Percentiles rank a stretch among this genome's conserved stretches.
Conservation (phyloP, 1,140 invertebrate genomes). For the Anagrus nilaparvatae region DNA sequence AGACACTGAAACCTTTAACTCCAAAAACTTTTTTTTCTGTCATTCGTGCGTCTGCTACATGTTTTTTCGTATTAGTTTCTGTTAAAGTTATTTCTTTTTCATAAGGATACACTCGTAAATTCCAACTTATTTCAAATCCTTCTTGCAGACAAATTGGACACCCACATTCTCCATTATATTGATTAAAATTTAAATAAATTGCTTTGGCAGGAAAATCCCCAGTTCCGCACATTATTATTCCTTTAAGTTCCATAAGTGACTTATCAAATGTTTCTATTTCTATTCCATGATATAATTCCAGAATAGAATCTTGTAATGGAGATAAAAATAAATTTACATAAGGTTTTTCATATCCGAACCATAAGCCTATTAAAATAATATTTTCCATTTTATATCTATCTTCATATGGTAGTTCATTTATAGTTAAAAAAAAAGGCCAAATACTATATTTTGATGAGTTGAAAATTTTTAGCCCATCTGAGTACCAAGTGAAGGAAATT, state of each 20-base stretch:
- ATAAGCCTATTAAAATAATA: conserved; percentile 1
- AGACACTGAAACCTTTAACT: conserved; percentile 2
- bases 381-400: conserved; percentile 2
- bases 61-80: conserved; percentile 2
- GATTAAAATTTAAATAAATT: background rate
- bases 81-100: background rate
- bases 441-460: conserved; percentile 8
- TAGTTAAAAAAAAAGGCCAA: conserved; percentile 7
- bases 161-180: background rate
- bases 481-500: conserved; percentile 4
- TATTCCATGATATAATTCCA: background rate
- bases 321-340: background rate
- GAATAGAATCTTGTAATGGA: background rate
- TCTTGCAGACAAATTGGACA: background rate
- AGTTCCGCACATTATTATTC: background rate
- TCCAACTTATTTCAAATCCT: background rate
- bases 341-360: conserved; percentile 3
- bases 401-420: conserved; percentile 3
- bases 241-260: background rate
- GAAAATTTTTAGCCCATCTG: conserved; percentile 1
- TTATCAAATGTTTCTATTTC: background rate
- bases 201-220: background rate
- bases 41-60: background rate
- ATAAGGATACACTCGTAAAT: background rate
- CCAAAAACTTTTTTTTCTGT: background rate